Evolutionary conservation across 2,888 invertebrate species (phyloP).

Genomic region (Chloroclysta siterata): DNA sequence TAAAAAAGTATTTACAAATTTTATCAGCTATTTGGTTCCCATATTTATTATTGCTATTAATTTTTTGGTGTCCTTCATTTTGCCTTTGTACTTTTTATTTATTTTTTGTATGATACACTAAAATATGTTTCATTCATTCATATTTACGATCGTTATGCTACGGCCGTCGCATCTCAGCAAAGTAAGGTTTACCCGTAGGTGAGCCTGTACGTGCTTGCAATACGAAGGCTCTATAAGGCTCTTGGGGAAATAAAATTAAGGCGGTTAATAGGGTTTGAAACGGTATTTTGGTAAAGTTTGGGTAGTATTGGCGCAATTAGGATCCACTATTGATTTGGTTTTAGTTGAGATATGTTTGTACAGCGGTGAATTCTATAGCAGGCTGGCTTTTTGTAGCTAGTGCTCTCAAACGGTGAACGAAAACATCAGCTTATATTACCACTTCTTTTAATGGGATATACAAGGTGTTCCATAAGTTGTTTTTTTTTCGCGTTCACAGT

Average conservation of each 20-base stretch:
- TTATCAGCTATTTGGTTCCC: too few relatives aligned
- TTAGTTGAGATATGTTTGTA: slow-evolving; percentile 10
- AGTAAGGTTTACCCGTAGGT: slow-evolving; percentile 43
- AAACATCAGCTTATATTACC: too few relatives aligned
- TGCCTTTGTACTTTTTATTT: too few relatives aligned
- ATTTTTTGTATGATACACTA: too few relatives aligned
- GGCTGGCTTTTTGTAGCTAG: background rate
- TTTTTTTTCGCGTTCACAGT: too few relatives aligned
- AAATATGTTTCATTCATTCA: too few relatives aligned
- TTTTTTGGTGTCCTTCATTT: too few relatives aligned
- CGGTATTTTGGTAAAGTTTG: slow-evolving; percentile 35
- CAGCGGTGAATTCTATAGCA: background rate
- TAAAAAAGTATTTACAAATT: too few relatives aligned
- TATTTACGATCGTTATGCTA: background rate
- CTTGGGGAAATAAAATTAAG: slow-evolving; percentile 38
- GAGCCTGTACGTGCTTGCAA: slow-evolving; percentile 48
- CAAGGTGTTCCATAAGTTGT: too few relatives aligned
- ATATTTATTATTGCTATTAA: too few relatives aligned
- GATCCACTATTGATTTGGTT: slow-evolving; percentile 24
- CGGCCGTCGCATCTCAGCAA: background rate
- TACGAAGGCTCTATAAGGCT: slow-evolving; percentile 34
- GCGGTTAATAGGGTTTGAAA: slow-evolving; percentile 39
- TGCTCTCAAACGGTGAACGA: too few relatives aligned
- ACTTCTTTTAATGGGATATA: too few relatives aligned
- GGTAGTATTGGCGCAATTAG: slow-evolving; percentile 30